Percentiles rank a stretch among this genome's conserved stretches.
These are phyloP conservation scores for Cercopithecus mona DNA, from an alignment of 2,113 vertebrate genomes.

Conservation along the genomic window DNA sequence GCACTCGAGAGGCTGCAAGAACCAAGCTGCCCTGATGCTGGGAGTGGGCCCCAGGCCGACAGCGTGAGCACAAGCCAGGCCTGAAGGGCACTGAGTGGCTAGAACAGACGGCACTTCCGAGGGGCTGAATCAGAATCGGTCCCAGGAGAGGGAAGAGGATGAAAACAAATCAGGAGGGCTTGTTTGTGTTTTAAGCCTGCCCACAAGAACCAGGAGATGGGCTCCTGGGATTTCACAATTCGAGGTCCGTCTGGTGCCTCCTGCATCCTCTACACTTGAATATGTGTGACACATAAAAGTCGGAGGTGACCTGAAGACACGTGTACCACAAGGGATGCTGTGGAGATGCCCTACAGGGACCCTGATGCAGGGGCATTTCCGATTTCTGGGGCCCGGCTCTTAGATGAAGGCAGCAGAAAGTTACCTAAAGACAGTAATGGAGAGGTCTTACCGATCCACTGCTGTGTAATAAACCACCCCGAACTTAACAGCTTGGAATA, in stretches of 20 bases:
- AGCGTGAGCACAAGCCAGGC: background rate
- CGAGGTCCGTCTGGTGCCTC: background rate
- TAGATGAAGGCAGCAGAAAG: background rate
- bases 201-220: background rate
- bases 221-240: background rate
- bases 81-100: background rate
- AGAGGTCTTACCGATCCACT: background rate
- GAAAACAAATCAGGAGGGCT: background rate
- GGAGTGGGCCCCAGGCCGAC: fast-evolving
- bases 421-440: background rate
- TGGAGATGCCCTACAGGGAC: background rate
- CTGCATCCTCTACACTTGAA: background rate
- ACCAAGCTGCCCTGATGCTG: background rate
- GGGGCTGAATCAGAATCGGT: background rate
- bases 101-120: background rate
- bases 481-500: background rate
- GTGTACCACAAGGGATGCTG: fast-evolving
- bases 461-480: background rate
- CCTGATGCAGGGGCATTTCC: background rate
- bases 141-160: too few relatives aligned
- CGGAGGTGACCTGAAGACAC: background rate
- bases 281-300: background rate
- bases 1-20: fast-evolving
- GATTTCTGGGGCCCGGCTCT: background rate
- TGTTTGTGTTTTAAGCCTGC: background rate